Evolutionary conservation across 2,888 invertebrate species (phyloP), one percentile per base, ranked within the genome.

Genomic region (Folsomia manolachei): DNA sequence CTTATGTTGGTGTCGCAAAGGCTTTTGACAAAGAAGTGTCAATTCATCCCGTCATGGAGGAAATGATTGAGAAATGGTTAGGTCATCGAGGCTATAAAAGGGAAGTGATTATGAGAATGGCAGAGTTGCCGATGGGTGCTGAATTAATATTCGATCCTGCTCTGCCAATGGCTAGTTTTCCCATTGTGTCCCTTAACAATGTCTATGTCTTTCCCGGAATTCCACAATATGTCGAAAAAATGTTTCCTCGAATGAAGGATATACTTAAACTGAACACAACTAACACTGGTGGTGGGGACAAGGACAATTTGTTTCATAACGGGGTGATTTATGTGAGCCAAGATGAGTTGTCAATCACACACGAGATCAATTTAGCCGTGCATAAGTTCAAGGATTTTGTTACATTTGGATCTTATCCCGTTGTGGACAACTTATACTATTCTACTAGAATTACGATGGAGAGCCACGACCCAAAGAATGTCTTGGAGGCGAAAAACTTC

Each of bases 151-250:
- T 85, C 83, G 87, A 87, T 39, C 81, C 87, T 84, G 25, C 27
- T 23, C 69, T 24, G 4, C 85, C 84, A 69, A 71, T 78, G 53
- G 83, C 83, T 1, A 83, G 83, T 21, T 87, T 85, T 77, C 86
- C 86, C 1, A 82, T 85, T 24, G 84, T 87, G 23, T 82, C 82
- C 71, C 83, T 90, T 14, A 82, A 83, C 56, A 91, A 91, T 83
- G 89, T 91, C 0, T 88, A 87, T 79, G 86, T 90, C 70, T 89
- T 91, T 80, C 91, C 91, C 52, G 91, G 91, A 1, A 39, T 91
- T 61, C 91, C 91, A 1, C 83, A 85, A 75, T 85, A 87, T 65
- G 82, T 86, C 64, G 82, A 84, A 69, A 76, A 80, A 71, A 76
- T 79, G 80, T 76, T 81, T 80, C 75, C 75, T 9, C 63, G 78